A percentile compares a stretch with the other conserved stretches of the same genome.
Conservation (phyloP, 2,888 invertebrate species). For the Shargacucullia verbasci region DNA sequence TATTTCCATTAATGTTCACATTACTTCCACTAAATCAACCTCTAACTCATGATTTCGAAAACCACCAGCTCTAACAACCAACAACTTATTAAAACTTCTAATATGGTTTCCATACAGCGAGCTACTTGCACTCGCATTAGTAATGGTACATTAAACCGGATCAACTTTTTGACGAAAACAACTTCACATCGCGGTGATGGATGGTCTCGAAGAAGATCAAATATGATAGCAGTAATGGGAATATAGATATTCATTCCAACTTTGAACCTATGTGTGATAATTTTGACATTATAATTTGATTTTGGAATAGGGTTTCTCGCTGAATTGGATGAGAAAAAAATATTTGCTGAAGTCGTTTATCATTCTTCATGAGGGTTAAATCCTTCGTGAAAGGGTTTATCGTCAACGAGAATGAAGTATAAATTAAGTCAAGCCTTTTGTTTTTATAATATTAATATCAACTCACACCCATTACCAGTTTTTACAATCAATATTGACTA, state of each 20-base stretch:
- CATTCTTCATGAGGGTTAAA: not conserved
- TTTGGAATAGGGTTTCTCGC: slow-evolving; percentile 9
- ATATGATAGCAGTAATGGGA: slow-evolving; percentile 53
- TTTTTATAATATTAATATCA: no score
- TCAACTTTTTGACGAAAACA: slow-evolving; percentile 59
- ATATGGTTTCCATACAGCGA: slow-evolving; percentile 29
- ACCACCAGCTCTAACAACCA: slow-evolving; percentile 6
- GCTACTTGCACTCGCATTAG: slow-evolving; percentile 51
- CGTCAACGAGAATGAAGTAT: no score
- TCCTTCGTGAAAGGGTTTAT: no score
- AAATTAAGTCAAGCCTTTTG: no score
- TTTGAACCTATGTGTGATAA: slow-evolving; percentile 17
- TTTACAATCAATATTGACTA: no score
- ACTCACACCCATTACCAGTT: no score
- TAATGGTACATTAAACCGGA: slow-evolving; percentile 63
- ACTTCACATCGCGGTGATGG: slow-evolving; percentile 57
- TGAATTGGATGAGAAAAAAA: slow-evolving; percentile 17
- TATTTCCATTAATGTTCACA: slow-evolving; percentile 3
- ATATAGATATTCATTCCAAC: slow-evolving; percentile 29
- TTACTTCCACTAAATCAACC: slow-evolving; percentile 27
- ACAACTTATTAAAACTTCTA: slow-evolving; percentile 38
- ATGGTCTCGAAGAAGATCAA: slow-evolving; percentile 48
- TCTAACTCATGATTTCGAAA: slow-evolving; percentile 9
- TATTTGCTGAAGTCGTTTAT: slow-evolving; percentile 19
- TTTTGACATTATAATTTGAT: slow-evolving; percentile 37